phyloP scores from a whole-genome alignment of 2,888 invertebrate species.

The Ennomos erosarius region DNA sequence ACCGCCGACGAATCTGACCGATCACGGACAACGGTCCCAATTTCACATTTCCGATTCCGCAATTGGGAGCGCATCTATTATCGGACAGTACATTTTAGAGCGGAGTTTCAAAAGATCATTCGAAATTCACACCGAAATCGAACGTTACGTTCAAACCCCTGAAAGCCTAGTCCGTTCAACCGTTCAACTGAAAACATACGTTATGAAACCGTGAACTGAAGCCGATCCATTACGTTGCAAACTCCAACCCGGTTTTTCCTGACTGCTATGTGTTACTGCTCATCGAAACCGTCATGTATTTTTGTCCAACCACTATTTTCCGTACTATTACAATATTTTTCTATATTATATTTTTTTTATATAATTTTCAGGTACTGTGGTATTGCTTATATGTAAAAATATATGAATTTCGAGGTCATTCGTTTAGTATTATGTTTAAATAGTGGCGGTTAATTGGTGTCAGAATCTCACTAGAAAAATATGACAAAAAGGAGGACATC shows the following conservation, averaged over 20 bases:
- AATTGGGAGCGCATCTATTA: conserved; percentile 5
- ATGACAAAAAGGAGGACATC: neutral
- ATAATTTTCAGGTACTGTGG: conserved; percentile 80
- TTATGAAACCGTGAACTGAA: conserved; percentile 46
- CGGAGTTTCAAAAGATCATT: conserved; percentile 15
- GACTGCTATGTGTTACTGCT: conserved; percentile 45
- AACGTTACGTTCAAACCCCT: conserved; percentile 29
- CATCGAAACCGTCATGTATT: conserved; percentile 58
- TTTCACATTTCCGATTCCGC: conserved; percentile 10
- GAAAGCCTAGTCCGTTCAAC: conserved; percentile 41
- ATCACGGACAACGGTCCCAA: conserved; percentile 9
- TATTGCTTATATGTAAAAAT: conserved; percentile 81
- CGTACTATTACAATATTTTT: conserved; percentile 65
- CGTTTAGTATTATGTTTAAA: conserved; percentile 47
- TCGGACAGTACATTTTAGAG: conserved; percentile 10
- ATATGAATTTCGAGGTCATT: conserved; percentile 62
- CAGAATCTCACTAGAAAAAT: conserved; percentile 31
- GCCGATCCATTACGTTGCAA: conserved; percentile 45
- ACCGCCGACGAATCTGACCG: conserved; percentile 37
- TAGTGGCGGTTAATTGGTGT: conserved; percentile 62
- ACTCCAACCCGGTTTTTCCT: conserved; percentile 48
- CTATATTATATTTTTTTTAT: conserved; percentile 62
- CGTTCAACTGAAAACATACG: conserved; percentile 39
- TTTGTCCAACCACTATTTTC: conserved; percentile 66
- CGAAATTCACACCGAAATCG: conserved; percentile 18